Percentiles rank a stretch among this genome's conserved stretches.
These are phyloP conservation scores for Parnassius apollo DNA, from an alignment of 2,888 invertebrate genomes.

Conservation along the genomic window DNA sequence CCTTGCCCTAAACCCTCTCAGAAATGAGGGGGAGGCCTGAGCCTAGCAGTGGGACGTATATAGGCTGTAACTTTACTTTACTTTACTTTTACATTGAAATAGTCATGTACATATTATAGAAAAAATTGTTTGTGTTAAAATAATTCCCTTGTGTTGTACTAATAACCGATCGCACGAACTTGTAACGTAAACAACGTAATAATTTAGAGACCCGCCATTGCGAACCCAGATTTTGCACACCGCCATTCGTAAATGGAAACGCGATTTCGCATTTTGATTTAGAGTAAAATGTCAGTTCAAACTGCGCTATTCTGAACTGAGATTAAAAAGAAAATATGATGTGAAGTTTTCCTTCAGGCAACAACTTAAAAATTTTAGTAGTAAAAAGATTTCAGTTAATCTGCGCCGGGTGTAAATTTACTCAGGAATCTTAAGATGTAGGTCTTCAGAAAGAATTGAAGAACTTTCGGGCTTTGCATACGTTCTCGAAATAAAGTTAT, in stretches of 20 bases:
- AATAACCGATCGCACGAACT: conserved; percentile 8
- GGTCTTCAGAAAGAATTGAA: too few species aligned
- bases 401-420: too few species aligned
- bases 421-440: too few species aligned
- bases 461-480: too few species aligned
- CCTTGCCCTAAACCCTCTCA: too few species aligned
- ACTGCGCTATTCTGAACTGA: conserved; percentile 3
- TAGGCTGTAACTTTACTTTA: too few species aligned
- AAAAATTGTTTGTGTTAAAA: background rate
- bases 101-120: background rate
- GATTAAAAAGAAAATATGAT: conserved; percentile 2
- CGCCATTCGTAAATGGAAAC: conserved; percentile 11
- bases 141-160: background rate
- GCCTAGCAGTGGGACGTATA: too few species aligned
- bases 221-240: conserved; percentile 7
- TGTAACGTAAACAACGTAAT: conserved; percentile 19
- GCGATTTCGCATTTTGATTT: conserved; percentile 14
- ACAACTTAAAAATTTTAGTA: too few species aligned
- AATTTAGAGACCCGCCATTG: conserved; percentile 10
- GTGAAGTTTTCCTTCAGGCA: conserved; percentile 3
- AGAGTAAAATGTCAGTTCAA: conserved; percentile 11
- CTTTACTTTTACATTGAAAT: too few species aligned
- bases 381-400: too few species aligned
- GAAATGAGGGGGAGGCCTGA: too few species aligned
- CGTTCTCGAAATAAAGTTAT: too few species aligned